A percentile compares a stretch with the other conserved stretches of the same genome.
These are phyloP conservation scores for Scaeva pyrastri DNA, from an alignment of 2,888 invertebrate genomes.

Conservation along the genomic window DNA sequence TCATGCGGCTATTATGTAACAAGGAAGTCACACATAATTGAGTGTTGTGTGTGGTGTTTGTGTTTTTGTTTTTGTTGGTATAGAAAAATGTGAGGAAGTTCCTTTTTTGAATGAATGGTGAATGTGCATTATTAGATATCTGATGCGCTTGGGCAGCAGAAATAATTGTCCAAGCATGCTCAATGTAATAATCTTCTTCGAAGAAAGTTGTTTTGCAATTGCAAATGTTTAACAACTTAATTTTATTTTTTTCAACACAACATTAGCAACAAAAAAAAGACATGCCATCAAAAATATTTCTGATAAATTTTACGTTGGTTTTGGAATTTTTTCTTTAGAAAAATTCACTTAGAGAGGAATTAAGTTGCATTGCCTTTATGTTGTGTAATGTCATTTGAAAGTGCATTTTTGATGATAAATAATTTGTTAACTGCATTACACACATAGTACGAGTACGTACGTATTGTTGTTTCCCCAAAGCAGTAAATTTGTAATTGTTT, in stretches of 20 bases:
- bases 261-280: conserved; percentile 13
- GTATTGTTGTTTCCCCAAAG: conserved; percentile 2
- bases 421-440: neutral
- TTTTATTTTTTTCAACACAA: conserved; percentile 3
- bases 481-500: conserved; percentile 6
- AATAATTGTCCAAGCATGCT: conserved; percentile 59
- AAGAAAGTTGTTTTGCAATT: conserved; percentile 63
- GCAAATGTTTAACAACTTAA: conserved; percentile 49
- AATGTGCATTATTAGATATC: conserved; percentile 50
- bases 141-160: neutral
- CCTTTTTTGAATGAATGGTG: conserved; percentile 38
- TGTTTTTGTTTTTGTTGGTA: neutral
- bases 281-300: conserved; percentile 8
- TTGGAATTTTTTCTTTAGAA: neutral
- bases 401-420: neutral
- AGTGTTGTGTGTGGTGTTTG: no score
- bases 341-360: neutral
- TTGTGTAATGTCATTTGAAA: neutral
- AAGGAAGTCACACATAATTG: conserved; percentile 51
- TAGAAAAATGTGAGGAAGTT: conserved; percentile 57
- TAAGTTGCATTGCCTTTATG: conserved; percentile 7
- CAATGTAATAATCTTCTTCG: conserved; percentile 44
- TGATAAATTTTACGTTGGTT: conserved; percentile 1
- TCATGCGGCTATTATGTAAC: conserved; percentile 38
- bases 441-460: neutral